Percentiles rank a stretch among this genome's conserved stretches.
These are phyloP conservation scores for Cheilosia pagana DNA, from an alignment of 2,888 invertebrate species.

Conservation along the genomic window DNA sequence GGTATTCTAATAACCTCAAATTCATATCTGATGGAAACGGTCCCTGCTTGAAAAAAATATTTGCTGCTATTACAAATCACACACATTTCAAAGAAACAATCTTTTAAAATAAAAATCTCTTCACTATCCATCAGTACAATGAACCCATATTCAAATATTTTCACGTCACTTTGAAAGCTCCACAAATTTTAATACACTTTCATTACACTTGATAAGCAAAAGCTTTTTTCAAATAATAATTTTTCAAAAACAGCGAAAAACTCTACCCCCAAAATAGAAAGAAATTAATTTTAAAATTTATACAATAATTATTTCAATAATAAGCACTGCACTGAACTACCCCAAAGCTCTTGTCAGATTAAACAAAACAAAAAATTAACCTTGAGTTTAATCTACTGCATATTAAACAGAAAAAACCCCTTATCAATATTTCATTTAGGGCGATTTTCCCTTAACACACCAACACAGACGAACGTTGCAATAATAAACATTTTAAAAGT, in stretches of 20 bases:
- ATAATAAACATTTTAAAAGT: conserved; percentile 9
- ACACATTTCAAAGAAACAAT: not conserved
- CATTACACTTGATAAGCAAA: not conserved
- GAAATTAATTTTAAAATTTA: too few species aligned
- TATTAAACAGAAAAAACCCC: not conserved
- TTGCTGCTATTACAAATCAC: too few species aligned
- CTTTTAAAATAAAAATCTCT: not conserved
- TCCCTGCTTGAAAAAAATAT: too few species aligned
- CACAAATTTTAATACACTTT: not conserved
- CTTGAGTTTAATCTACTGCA: conserved; percentile 26
- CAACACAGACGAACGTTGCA: not conserved
- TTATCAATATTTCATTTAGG: conserved; percentile 25
- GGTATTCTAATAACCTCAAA: too few species aligned
- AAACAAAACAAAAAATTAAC: conserved; percentile 7
- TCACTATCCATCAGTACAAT: not conserved
- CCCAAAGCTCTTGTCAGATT: not conserved
- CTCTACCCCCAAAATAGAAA: too few species aligned
- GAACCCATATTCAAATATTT: not conserved
- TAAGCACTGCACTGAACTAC: not conserved
- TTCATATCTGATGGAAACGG: too few species aligned
- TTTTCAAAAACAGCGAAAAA: too few species aligned
- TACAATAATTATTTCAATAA: not conserved
- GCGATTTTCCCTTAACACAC: conserved; percentile 34
- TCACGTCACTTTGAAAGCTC: not conserved
- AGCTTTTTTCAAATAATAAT: not conserved